phyloP scores from a whole-genome alignment of 2,797 vertebrate genomes.

The Thripadectes ignobilis region DNA sequence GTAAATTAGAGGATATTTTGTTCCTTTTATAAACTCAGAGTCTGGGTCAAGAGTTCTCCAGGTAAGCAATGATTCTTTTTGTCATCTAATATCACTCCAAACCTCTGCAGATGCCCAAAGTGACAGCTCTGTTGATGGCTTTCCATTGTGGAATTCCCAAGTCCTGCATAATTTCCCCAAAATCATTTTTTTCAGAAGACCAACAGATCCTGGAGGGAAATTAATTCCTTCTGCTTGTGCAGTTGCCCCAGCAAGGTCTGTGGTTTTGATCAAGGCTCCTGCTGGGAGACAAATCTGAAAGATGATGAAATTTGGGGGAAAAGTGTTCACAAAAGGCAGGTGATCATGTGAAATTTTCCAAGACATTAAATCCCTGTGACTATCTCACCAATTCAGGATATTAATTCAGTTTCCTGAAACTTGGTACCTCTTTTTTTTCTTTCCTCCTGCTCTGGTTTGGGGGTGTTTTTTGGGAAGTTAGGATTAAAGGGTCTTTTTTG shows the following conservation, averaged over 20 bases:
- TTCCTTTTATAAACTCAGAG: background rate
- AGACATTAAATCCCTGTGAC: background rate
- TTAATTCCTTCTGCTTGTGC: too few relatives aligned
- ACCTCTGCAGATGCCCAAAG: background rate
- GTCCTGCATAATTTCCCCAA: background rate
- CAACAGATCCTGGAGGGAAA: background rate
- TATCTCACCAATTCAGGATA: background rate
- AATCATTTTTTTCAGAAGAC: background rate
- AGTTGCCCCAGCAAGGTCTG: too few relatives aligned
- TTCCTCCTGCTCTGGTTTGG: background rate
- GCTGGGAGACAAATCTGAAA: too few relatives aligned
- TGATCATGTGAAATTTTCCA: background rate
- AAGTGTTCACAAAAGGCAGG: background rate
- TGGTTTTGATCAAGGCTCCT: too few relatives aligned
- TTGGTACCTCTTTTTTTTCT: background rate
- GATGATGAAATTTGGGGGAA: background rate
- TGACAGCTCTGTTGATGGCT: background rate
- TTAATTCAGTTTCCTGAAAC: background rate
- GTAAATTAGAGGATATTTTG: background rate
- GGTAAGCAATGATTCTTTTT: background rate
- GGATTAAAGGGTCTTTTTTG: fast-evolving
- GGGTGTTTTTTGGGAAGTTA: too few relatives aligned
- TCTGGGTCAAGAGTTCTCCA: background rate
- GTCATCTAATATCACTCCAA: background rate
- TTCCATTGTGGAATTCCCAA: background rate